phyloP scores from a whole-genome alignment of 2,888 invertebrate species.

The Dynastes hyllus region DNA sequence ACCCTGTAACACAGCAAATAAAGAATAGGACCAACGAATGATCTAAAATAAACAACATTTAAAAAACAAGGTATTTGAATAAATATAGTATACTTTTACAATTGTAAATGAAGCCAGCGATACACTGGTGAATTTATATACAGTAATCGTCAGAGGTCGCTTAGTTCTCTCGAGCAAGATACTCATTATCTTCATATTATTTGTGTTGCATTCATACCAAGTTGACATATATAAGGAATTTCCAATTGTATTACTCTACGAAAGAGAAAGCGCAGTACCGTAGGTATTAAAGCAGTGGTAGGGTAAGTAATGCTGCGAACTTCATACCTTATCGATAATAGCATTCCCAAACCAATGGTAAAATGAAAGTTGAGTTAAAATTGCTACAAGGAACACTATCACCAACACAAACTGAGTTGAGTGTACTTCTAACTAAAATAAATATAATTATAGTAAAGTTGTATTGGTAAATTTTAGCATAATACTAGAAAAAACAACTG shows the following conservation, averaged over 20 bases:
- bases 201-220: conserved; percentile 9
- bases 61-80: not conserved
- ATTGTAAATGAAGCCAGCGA: not conserved
- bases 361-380: conserved; percentile 17
- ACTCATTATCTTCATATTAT: not conserved
- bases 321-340: conserved; percentile 18
- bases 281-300: not conserved
- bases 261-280: not conserved
- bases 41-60: not conserved
- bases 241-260: conserved; percentile 31
- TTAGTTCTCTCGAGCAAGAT: conserved; percentile 11
- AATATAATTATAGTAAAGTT: not conserved
- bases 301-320: no score
- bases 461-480: not conserved
- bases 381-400: conserved; percentile 7
- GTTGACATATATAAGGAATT: conserved; percentile 16
- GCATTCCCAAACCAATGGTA: conserved; percentile 37
- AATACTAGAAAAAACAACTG: conserved; percentile 29
- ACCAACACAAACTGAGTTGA: conserved; percentile 36
- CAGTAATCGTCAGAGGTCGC: not conserved
- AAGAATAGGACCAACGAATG: conserved; percentile 8
- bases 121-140: conserved; percentile 12
- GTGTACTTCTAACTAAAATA: conserved; percentile 29
- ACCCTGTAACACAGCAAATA: not conserved
- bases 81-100: not conserved